phyloP scores from a whole-genome alignment of 2,797 vertebrate species.

The Epinephelus awoara region DNA sequence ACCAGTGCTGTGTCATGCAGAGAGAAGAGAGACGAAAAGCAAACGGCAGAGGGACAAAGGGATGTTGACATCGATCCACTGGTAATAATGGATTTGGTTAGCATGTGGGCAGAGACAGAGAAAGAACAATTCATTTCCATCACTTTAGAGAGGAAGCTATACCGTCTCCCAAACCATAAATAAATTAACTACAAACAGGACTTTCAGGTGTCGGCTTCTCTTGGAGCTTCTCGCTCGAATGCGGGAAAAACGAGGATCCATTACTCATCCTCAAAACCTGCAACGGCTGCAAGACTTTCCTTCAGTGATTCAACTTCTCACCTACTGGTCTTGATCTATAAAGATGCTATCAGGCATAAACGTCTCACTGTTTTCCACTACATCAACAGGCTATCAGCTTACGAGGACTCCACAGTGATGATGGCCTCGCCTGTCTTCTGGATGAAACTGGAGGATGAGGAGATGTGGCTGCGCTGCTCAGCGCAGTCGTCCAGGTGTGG shows the following conservation, averaged over 20 bases:
- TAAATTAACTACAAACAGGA: conserved; percentile 35
- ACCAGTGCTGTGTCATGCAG: conserved; percentile 23
- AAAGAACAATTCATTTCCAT: conserved; percentile 30
- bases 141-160: conserved; percentile 31
- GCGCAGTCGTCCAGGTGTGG: conserved; percentile 46
- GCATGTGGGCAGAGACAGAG: conserved; percentile 9
- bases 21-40: conserved; percentile 12
- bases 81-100: conserved; percentile 9
- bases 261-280: conserved; percentile 11
- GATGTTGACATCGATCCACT: conserved; percentile 17
- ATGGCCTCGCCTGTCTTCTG: conserved; percentile 66
- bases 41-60: neutral
- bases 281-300: conserved; percentile 69
- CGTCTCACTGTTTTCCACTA: conserved; percentile 20
- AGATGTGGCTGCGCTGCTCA: conserved; percentile 23
- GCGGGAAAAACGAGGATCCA: conserved; percentile 26
- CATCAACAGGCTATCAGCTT: conserved; percentile 33
- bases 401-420: conserved; percentile 75
- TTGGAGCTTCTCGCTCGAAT: conserved; percentile 19
- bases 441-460: conserved; percentile 41
- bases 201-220: conserved; percentile 33
- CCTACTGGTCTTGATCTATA: conserved; percentile 54
- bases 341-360: conserved; percentile 19
- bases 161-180: conserved; percentile 31
- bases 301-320: conserved; percentile 64